A percentile compares a stretch with the other conserved stretches of the same genome.
phyloP scores from a whole-genome alignment of 2,797 vertebrate species.

The Bradypodion pumilum region DNA sequence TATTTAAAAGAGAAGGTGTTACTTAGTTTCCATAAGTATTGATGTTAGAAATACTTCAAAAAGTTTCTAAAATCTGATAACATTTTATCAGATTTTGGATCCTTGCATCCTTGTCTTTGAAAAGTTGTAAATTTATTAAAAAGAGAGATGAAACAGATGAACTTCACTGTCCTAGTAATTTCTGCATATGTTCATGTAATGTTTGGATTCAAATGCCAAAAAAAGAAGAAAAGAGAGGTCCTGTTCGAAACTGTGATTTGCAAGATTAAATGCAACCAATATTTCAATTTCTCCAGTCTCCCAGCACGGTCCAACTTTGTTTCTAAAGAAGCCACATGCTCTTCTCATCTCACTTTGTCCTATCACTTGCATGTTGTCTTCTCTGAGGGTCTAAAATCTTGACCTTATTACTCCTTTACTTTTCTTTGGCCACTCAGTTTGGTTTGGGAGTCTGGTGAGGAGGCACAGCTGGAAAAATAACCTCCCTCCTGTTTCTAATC shows the following conservation, averaged over 20 bases:
- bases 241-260: neutral
- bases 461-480: conserved; percentile 76
- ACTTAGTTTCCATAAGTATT: neutral
- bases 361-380: conserved; percentile 20
- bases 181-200: neutral
- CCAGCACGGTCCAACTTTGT: neutral
- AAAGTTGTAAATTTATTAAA: neutral
- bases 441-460: conserved; percentile 56
- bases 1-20: neutral
- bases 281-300: neutral
- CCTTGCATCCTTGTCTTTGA: too few species aligned
- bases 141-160: neutral
- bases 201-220: neutral
- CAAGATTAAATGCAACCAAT: neutral
- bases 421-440: conserved; percentile 63
- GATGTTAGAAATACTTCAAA: neutral
- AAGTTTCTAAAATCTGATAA: too few species aligned
- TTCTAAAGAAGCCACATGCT: neutral
- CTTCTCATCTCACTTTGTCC: neutral
- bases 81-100: too few species aligned
- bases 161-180: neutral
- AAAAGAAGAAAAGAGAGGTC: neutral
- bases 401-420: conserved; percentile 58
- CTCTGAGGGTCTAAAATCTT: conserved; percentile 51
- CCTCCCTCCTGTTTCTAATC: conserved; percentile 77